Evolutionary conservation across 2,113 vertebrate species (phyloP), one percentile per base, ranked within the genome.

Genomic region (Oncorhynchus clarkii): DNA sequence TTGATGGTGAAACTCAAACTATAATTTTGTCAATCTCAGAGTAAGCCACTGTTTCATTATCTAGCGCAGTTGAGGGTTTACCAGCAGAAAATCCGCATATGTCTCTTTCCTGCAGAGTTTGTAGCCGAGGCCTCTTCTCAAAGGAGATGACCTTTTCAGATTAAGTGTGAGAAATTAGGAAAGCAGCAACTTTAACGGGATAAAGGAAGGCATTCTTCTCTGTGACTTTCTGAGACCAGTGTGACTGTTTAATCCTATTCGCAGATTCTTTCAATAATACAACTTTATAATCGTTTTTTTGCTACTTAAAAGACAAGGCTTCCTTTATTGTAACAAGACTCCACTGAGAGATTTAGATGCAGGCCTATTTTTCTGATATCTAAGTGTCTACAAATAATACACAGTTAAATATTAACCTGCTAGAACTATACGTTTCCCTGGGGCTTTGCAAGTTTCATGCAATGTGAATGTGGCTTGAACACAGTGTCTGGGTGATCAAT

Each of bases 91-190:
- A 62, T 45, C 59, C 14, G 59, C 18, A n/a, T 60, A 18, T 62
- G 59, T 22, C 59, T 62, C 18, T 62, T 22, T 62, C 12, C 14
- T 62, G 59, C 59, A 24, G 59, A 24, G 59, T 62, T 57, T 62
- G 20, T 62, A 9, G n/a, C 5, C 7, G 8, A 39, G 31, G 31
- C 7, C 6, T 57, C 54, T 20, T 51, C 20, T 79, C 39, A 75
- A 78, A 22, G 75, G 48, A 80, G 62, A 74, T 89, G 72, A 71
- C 81, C 79, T 79, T 78, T 85, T 83, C 39, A 77, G 71, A 62
- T 71, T 75, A 13, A 81, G 80, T 85, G 84, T 87, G 82, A 68
- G 27, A 85, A 86, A 86, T 84, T 70, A 67, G 22, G 62, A 60
- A 74, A 85, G 27, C 71, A 75, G 73, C 24, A 60, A 67, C 64